Evolutionary conservation across 2,888 invertebrate species (phyloP).

Genomic region (Celastrina argiolus): DNA sequence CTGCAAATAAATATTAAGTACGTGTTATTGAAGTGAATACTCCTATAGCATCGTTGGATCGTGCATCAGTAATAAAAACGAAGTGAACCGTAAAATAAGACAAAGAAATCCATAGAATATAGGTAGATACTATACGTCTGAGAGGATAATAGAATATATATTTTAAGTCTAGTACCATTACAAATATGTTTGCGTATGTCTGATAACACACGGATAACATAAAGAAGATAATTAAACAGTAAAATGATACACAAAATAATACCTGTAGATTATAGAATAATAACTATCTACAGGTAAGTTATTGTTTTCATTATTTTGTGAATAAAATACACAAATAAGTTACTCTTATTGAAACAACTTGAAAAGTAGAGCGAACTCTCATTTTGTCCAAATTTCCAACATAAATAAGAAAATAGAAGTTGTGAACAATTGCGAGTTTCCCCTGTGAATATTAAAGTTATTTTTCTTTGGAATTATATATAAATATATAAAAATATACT

Average conservation of each 20-base stretch:
- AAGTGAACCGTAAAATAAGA: too few species aligned
- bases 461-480: not conserved
- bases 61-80: too few species aligned
- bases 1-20: not conserved
- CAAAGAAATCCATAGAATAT: not conserved
- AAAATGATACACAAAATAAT: not conserved
- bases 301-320: not conserved
- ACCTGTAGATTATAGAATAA: not conserved
- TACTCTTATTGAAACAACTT: not conserved
- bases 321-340: not conserved
- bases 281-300: not conserved
- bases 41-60: too few species aligned
- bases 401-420: not conserved
- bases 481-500: not conserved
- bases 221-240: not conserved
- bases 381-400: slow-evolving; percentile 16
- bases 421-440: not conserved
- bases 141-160: too few species aligned
- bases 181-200: too few species aligned
- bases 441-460: not conserved
- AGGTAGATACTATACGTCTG: too few species aligned
- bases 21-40: too few species aligned
- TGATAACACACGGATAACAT: too few species aligned
- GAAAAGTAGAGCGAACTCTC: not conserved
- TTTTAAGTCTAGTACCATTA: too few species aligned